Base-by-base conservation (phyloP, 1,140 invertebrate genomes). In the Zaprionus camerounensis region DNA sequence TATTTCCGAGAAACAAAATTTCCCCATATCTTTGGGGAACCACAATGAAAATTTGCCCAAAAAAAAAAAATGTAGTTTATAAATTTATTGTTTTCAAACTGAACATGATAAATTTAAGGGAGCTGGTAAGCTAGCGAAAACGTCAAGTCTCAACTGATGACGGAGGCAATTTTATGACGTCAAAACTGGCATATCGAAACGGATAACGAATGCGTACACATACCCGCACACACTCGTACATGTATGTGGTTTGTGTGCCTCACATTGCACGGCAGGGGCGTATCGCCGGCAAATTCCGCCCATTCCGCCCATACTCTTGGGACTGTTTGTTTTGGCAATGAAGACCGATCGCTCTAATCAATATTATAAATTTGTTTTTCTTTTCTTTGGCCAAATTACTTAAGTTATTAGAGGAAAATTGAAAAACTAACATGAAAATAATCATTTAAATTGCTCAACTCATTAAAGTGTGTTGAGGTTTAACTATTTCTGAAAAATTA, bases 81-180 rank as follows among this genome's bases (percentile, higher is more conserved):
- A 58, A 71, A 57, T 22, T 11, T 41, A 1, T 24, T 26, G 36
- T 38, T 22, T n/a, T 24, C 20, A n/a, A 28, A 12, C 9, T 7
- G 28, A 57, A 1, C n/a, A 17, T 36, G 11, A 12, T 57, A 7
- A 28, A 24, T 15, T 36, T 6, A 20, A 17, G 31, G 31, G 9
- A 57, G 31, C 31, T 13, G 12, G 34, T 9, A 36, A 44, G 12
- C 17, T 22, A 26, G 9, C 2, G 31, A 11, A 17, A 46, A 5
- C 20, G 64, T 38, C 51, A 69, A 26, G 34, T 34, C 26, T n/a
- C 5, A 65, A 28, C 13, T 55, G 9, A 38, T 73, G 71, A 77
- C 70, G 75, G 51, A 63, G 28, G 41, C 38, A 58, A 20, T 57
- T 46, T 53, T 31, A 36, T 77, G 63, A 77, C 70, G 64, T 73